phyloP scores from a whole-genome alignment of 1,140 invertebrate genomes.

The Lepidostoma basale region DNA sequence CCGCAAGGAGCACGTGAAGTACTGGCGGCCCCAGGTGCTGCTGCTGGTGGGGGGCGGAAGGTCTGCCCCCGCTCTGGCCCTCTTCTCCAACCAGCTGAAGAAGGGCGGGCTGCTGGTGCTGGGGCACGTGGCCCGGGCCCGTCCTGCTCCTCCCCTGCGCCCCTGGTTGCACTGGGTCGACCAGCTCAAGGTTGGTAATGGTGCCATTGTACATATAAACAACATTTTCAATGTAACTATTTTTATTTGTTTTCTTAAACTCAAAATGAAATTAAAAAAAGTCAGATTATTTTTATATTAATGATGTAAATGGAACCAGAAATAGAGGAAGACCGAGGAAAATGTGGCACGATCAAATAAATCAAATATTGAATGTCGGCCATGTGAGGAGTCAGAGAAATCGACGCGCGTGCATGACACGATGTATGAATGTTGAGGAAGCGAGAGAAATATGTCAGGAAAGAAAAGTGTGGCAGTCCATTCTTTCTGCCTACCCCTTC shows the following conservation, averaged over 20 bases:
- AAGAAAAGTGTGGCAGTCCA: too few relatives aligned
- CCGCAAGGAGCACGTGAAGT: slow-evolving; percentile 97
- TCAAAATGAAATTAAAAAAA: not conserved
- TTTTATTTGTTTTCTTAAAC: not conserved
- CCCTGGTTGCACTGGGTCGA: slow-evolving; percentile 89
- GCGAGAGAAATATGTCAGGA: too few relatives aligned
- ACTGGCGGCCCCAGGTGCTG: slow-evolving; percentile 97
- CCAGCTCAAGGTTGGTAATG: slow-evolving; percentile 71
- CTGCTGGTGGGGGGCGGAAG: slow-evolving; percentile 90
- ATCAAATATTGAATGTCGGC: too few relatives aligned
- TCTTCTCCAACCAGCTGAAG: slow-evolving; percentile 98
- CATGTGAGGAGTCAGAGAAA: too few relatives aligned
- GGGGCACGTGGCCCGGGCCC: slow-evolving; percentile 81
- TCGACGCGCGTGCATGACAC: too few relatives aligned
- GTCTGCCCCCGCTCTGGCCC: slow-evolving; percentile 88
- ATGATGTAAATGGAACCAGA: too few relatives aligned
- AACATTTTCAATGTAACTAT: too few relatives aligned
- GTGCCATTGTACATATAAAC: not conserved
- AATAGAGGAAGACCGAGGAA: too few relatives aligned
- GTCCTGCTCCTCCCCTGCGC: slow-evolving; percentile 72
- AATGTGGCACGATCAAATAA: too few relatives aligned
- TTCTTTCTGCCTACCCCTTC: too few relatives aligned
- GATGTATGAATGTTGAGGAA: too few relatives aligned
- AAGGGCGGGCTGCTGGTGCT: slow-evolving; percentile 96
- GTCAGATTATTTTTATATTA: too few relatives aligned